phyloP scores from a whole-genome alignment of 2,888 invertebrate genomes.

The Hypolimnas misippus region DNA sequence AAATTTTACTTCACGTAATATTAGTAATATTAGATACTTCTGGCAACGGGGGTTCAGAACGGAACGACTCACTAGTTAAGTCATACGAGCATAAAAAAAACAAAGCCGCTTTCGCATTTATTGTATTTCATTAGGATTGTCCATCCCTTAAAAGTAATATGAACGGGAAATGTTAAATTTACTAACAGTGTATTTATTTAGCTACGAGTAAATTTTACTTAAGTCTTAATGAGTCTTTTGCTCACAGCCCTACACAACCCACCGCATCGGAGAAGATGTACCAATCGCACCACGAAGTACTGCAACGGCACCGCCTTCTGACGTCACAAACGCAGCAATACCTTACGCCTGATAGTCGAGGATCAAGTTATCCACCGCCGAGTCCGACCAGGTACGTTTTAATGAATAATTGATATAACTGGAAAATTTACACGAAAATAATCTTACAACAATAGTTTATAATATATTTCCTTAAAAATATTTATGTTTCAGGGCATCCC shows the following conservation, averaged over 20 bases:
- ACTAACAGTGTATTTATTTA: too few relatives aligned
- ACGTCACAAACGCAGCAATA: conserved; percentile 57
- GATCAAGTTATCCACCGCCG: conserved; percentile 93
- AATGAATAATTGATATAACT: background rate
- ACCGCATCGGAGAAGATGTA: conserved; percentile 69
- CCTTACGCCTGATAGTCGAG: conserved; percentile 84
- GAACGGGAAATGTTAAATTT: too few relatives aligned
- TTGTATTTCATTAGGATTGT: too few relatives aligned
- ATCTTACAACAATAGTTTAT: background rate
- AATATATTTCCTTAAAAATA: background rate
- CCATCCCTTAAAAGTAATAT: too few relatives aligned
- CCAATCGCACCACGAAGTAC: conserved; percentile 64
- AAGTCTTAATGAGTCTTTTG: background rate
- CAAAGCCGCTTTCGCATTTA: too few relatives aligned
- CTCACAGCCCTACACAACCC: conserved; percentile 37
- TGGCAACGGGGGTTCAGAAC: too few relatives aligned
- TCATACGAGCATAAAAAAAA: too few relatives aligned
- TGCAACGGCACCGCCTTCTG: conserved; percentile 65
- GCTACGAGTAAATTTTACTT: background rate
- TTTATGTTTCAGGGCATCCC: conserved; percentile 78
- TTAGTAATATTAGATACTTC: too few relatives aligned
- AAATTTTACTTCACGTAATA: too few relatives aligned
- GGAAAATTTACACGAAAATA: background rate
- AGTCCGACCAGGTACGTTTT: conserved; percentile 85
- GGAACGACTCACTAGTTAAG: too few relatives aligned